A percentile compares a stretch with the other conserved stretches of the same genome.
phyloP scores from a whole-genome alignment of 2,888 invertebrate genomes.

The Blastobasis adustella region DNA sequence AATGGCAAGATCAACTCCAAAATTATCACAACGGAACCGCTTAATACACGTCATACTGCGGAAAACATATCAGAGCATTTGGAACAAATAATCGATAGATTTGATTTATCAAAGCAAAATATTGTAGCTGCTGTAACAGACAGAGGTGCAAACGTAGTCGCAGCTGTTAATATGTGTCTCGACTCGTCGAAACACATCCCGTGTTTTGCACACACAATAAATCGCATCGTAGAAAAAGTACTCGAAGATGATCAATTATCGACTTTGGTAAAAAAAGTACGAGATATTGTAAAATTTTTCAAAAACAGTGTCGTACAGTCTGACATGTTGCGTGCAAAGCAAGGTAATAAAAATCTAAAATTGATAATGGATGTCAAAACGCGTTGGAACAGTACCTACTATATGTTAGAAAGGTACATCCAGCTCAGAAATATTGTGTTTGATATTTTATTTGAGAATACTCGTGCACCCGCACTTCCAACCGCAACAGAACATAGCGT shows the following conservation, averaged over 20 bases:
- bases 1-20: conserved; percentile 8
- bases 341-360: conserved; percentile 12
- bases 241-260: too few species aligned
- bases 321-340: conserved; percentile 11
- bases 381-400: conserved; percentile 14
- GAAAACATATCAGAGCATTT: conserved; percentile 9
- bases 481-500: conserved; percentile 16
- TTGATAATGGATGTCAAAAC: conserved; percentile 16
- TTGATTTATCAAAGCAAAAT: conserved; percentile 8
- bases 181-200: too few species aligned
- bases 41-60: conserved; percentile 14
- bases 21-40: conserved; percentile 11
- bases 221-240: too few species aligned
- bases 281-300: conserved; percentile 12
- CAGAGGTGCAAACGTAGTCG: conserved; percentile 11
- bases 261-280: conserved; percentile 11
- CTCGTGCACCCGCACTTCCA: conserved; percentile 15
- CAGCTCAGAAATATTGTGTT: conserved; percentile 9
- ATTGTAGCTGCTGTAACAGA: conserved; percentile 12
- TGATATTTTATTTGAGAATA: conserved; percentile 15
- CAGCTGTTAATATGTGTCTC: conserved; percentile 10
- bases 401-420: conserved; percentile 13
- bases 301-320: conserved; percentile 13
- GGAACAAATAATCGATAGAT: conserved; percentile 9
- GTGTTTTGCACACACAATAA: too few species aligned